Evolutionary conservation across 2,113 vertebrate species (phyloP).

Genomic region (Cisticola juncidis): DNA sequence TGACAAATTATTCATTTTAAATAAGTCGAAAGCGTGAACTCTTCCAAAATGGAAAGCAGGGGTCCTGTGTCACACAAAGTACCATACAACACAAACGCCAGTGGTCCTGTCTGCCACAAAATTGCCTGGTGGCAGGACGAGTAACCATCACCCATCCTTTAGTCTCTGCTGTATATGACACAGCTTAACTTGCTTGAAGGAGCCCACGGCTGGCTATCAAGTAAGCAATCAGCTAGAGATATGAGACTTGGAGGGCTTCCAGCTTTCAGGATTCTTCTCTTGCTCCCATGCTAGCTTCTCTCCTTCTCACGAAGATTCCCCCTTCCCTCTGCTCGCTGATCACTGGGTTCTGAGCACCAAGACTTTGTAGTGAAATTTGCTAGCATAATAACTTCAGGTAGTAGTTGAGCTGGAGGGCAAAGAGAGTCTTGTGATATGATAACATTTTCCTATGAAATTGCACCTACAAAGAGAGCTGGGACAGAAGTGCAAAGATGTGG

Average conservation of each 20-base stretch:
- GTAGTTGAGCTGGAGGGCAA: slow-evolving; percentile 32
- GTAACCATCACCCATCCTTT: background rate
- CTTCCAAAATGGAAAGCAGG: background rate
- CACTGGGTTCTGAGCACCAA: background rate
- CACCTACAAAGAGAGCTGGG: slow-evolving; percentile 23
- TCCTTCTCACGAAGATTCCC: background rate
- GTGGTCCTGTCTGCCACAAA: background rate
- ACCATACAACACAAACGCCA: background rate
- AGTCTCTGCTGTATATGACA: background rate
- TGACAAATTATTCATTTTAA: background rate
- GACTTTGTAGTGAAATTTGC: slow-evolving; percentile 55
- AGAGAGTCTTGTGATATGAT: slow-evolving; percentile 18
- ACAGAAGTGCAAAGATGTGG: background rate
- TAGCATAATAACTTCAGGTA: slow-evolving; percentile 35
- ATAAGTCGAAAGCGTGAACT: background rate
- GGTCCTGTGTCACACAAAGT: background rate
- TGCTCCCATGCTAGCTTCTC: background rate
- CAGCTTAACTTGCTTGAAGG: background rate
- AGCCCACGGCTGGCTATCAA: background rate
- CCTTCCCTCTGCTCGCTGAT: background rate
- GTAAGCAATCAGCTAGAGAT: background rate
- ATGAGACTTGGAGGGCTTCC: slow-evolving; percentile 5
- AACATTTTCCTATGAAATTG: slow-evolving; percentile 56
- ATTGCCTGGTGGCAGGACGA: background rate
- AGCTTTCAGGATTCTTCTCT: background rate